Evolutionary conservation across 1,140 invertebrate genomes (phyloP).

Genomic region (Yoshiicerus persimilis): DNA sequence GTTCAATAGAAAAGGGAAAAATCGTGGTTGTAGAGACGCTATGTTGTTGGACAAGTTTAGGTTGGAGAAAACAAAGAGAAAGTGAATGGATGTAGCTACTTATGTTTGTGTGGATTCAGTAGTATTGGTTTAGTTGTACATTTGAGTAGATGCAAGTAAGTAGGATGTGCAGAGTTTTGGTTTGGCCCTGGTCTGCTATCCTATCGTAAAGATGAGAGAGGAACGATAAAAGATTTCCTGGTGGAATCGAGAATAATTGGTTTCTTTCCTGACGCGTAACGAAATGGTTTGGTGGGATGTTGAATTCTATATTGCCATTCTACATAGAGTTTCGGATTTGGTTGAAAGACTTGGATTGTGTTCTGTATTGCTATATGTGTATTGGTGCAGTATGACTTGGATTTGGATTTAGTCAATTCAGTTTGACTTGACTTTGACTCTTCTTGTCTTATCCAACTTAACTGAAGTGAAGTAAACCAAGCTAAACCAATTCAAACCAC

Average conservation of each 20-base stretch:
- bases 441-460: neutral
- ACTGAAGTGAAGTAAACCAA: neutral
- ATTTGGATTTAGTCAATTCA: neutral
- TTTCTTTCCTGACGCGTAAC: constrained; percentile 48
- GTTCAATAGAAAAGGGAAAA: neutral
- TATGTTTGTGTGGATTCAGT: neutral
- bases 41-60: neutral
- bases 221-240: constrained; percentile 49
- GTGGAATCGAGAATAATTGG: constrained; percentile 48
- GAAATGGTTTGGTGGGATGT: constrained; percentile 39
- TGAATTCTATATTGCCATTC: neutral
- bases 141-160: neutral
- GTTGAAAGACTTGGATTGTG: neutral
- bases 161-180: neutral
- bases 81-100: neutral
- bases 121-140: neutral
- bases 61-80: neutral
- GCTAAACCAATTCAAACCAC: neutral
- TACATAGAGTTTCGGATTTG: constrained; percentile 5
- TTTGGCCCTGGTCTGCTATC: neutral
- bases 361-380: neutral
- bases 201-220: constrained; percentile 27
- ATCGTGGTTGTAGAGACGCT: neutral
- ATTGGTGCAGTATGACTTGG: neutral
- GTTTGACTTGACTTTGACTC: neutral